Evolutionary conservation across 1,140 invertebrate genomes (phyloP).

Genomic region (Drosophila santomea): DNA sequence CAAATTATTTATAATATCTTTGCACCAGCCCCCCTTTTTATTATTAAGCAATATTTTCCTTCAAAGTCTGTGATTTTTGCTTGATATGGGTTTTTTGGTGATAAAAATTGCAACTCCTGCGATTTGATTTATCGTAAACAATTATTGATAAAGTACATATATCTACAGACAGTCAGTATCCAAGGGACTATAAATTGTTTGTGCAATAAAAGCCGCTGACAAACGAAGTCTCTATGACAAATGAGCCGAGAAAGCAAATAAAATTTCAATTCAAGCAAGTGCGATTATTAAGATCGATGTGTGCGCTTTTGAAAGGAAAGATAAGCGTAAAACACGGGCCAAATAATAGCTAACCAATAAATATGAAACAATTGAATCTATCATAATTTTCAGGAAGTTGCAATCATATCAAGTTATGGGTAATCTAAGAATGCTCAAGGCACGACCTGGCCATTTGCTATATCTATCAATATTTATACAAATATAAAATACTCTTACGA

Average conservation of each 20-base stretch:
- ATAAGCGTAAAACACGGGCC: constrained; percentile 8
- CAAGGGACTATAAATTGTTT: constrained; percentile 48
- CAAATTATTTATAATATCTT: constrained; percentile 19
- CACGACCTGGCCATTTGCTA: constrained; percentile 1
- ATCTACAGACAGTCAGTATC: constrained; percentile 36
- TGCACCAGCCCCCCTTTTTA: not conserved
- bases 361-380: constrained; percentile 28
- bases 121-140: constrained; percentile 40
- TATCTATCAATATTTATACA: constrained; percentile 16
- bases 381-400: constrained; percentile 25
- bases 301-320: constrained; percentile 1
- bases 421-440: constrained; percentile 22
- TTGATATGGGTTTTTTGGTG: constrained; percentile 2
- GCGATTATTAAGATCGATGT: constrained; percentile 48
- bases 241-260: constrained; percentile 52
- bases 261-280: constrained; percentile 17
- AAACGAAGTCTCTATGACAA: constrained; percentile 50
- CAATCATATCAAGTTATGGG: constrained; percentile 6
- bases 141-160: constrained; percentile 24
- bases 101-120: constrained; percentile 47
- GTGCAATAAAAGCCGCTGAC: constrained; percentile 55
- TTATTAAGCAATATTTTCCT: not conserved
- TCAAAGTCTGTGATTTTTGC: constrained; percentile 1
- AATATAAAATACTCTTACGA: constrained; percentile 20
- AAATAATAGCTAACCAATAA: constrained; percentile 12